Base-by-base conservation (phyloP, 35 echinoderm and acorn worm species). In the Acanthaster planci region DNA sequence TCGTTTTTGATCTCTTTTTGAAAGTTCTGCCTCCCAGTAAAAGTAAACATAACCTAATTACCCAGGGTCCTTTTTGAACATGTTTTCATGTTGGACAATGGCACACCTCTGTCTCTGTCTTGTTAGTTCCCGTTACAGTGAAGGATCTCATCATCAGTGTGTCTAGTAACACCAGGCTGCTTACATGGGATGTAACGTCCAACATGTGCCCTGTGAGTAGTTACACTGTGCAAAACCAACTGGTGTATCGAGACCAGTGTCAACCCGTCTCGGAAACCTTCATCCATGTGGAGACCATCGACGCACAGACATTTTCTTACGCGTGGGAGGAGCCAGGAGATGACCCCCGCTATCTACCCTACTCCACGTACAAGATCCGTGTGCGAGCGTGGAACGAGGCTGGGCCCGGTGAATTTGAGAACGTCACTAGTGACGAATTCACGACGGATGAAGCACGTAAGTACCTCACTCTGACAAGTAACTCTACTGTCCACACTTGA, bases 331-430 rank as follows among this genome's bases (percentile, higher is more conserved):
- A 6, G 12, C 42, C 4, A 47, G 12, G 12, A 6, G 42, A 47
- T 47, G 42, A 47, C 12, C 42, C 42, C 42, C 42, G 12, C 4
- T 47, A 47, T 47, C 42, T 47, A 10, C 64, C 64, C 14, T 86
- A 77, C 44, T 86, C 84, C 1, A 86, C 84, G n/a, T 86, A 86
- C 75, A 78, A 40, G n/a, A 76, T 86, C 15, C 67, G 76, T 34
- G 84, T 86, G 7, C 8, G 50, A 30, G 75, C 75, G 8, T 22
- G 67, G 50, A 86, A 86, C 26, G 44, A 38, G 9, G 76, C 76
- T 29, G 84, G 84, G 5, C 40, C 35, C 4, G 84, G 84, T 36
- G 2, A 31, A 29, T 34, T 0, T 72, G 64, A 72, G 8, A 26
- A 29, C n/a, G 29, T 72, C 15, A 72, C 3, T 29, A 26, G 14